phyloP scores from a whole-genome alignment of 2,797 vertebrate genomes.

The Cossypha polioptera region DNA sequence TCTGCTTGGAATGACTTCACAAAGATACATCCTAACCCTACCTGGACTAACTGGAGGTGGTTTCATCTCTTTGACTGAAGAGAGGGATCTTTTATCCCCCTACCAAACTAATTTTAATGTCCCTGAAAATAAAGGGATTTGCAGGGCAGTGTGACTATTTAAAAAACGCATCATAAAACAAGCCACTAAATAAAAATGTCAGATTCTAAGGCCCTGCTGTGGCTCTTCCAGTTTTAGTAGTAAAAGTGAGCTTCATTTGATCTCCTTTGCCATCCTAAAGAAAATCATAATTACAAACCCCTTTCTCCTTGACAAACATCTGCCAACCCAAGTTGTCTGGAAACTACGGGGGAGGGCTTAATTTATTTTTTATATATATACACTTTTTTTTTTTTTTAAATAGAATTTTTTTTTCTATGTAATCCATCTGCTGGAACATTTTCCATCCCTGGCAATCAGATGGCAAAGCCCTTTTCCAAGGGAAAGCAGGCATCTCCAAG shows the following conservation, averaged over 20 bases:
- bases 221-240: background rate
- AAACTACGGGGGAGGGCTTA: background rate
- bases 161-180: background rate
- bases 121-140: background rate
- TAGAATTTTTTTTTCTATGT: background rate
- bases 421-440: background rate
- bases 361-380: no score
- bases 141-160: background rate
- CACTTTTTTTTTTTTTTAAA: no score
- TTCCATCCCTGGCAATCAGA: slow-evolving; percentile 28
- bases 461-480: slow-evolving; percentile 25
- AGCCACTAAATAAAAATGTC: background rate
- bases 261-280: background rate
- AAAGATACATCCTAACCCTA: background rate
- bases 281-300: background rate
- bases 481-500: slow-evolving; percentile 7
- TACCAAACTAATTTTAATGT: background rate
- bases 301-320: background rate
- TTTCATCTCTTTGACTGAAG: background rate
- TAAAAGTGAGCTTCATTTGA: background rate
- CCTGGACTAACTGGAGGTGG: slow-evolving; percentile 6
- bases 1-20: background rate
- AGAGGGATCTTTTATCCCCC: background rate
- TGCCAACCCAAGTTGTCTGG: background rate
- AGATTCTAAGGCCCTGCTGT: background rate